Conservation (phyloP, 1,140 invertebrate species). For the Ruditapes philippinarum region DNA sequence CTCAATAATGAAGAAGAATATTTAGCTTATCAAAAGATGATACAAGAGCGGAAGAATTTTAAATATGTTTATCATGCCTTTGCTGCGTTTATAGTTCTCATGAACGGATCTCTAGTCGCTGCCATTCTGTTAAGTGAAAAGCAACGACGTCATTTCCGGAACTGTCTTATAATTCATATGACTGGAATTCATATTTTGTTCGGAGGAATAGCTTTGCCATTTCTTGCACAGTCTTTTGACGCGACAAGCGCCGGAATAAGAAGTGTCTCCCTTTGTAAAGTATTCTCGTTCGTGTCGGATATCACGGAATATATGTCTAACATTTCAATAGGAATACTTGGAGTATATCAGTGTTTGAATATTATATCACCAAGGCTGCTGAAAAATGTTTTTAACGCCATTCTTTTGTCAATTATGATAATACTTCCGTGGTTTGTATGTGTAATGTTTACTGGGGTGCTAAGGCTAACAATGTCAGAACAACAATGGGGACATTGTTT, state of each 20-base stretch:
- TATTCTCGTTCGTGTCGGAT: conserved; percentile 38
- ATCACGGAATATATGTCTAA: conserved; percentile 50
- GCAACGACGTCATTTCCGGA: conserved; percentile 44
- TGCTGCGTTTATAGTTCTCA: conserved; percentile 34
- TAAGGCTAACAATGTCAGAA: conserved; percentile 60
- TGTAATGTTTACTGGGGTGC: conserved; percentile 33
- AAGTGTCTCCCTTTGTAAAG: conserved; percentile 32
- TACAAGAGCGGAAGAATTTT: conserved; percentile 17
- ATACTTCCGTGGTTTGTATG: conserved; percentile 49
- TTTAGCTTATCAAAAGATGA: background rate
- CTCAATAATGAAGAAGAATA: background rate
- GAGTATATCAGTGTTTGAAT: conserved; percentile 52
- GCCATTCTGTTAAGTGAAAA: conserved; percentile 28
- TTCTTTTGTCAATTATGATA: conserved; percentile 40
- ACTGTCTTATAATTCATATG: conserved; percentile 51
- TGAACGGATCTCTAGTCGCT: background rate
- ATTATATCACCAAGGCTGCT: conserved; percentile 34
- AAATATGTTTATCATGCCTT: conserved; percentile 38
- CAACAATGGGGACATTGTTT: conserved; percentile 50
- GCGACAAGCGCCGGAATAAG: background rate
- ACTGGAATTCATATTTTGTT: conserved; percentile 37
- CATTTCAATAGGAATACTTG: conserved; percentile 48
- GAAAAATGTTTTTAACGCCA: conserved; percentile 41
- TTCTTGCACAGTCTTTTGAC: conserved; percentile 39
- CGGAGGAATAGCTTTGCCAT: conserved; percentile 39